Conservation (phyloP, 2,797 vertebrate species). For the Mormyrops attenuatus region DNA sequence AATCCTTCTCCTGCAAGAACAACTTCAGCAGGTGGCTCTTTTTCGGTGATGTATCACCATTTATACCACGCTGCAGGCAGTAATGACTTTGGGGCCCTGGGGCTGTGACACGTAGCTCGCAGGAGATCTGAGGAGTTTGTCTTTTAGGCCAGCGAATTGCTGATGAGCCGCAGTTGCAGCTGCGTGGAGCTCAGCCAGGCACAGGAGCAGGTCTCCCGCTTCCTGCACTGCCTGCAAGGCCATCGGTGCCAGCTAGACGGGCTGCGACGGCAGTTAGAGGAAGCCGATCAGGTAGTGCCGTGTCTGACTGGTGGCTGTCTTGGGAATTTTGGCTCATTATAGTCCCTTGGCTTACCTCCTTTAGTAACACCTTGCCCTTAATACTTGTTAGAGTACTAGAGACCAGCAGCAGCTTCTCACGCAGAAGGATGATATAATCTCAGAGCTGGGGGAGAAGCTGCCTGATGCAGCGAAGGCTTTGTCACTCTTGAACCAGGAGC, state of each 20-base stretch:
- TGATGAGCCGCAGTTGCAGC: conserved; percentile 56
- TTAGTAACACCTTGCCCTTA: neutral
- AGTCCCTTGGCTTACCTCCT: neutral
- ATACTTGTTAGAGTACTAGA: neutral
- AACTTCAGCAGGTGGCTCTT: conserved; percentile 59
- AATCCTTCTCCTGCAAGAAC: neutral
- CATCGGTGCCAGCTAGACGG: conserved; percentile 27
- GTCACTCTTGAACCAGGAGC: conserved; percentile 37
- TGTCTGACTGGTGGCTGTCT: neutral
- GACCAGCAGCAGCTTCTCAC: conserved; percentile 30
- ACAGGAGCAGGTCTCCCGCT: conserved; percentile 37
- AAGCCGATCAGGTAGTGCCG: conserved; percentile 40
- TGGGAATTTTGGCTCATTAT: neutral
- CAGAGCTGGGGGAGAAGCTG: conserved; percentile 9
- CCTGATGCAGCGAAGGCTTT: conserved; percentile 35
- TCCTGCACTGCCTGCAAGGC: conserved; percentile 38
- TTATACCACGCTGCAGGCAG: neutral
- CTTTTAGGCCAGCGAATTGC: conserved; percentile 60
- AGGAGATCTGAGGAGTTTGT: neutral
- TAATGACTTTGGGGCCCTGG: neutral
- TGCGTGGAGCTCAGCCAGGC: conserved; percentile 42
- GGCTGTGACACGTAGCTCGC: neutral
- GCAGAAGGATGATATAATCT: conserved; percentile 2
- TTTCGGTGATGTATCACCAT: neutral
- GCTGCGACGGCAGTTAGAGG: conserved; percentile 22